A percentile compares a stretch with the other conserved stretches of the same genome.
phyloP scores from a whole-genome alignment of 1,140 invertebrate genomes.

The Euura lappo region DNA sequence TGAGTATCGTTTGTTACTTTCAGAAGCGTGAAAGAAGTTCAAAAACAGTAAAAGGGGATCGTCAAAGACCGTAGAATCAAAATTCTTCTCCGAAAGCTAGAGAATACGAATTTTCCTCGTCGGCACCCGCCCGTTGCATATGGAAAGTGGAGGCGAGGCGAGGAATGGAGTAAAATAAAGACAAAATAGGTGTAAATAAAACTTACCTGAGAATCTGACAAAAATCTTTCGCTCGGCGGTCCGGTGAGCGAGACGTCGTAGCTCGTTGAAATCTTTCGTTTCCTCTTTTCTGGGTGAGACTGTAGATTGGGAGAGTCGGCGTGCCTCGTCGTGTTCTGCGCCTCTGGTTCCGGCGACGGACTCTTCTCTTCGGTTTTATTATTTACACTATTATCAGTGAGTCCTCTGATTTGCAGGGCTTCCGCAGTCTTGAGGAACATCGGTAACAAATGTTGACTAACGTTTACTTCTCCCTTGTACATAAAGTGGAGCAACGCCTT shows the following conservation, averaged over 20 bases:
- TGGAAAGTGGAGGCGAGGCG: no score
- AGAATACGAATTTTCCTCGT: no score
- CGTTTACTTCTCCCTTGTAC: conserved; percentile 91
- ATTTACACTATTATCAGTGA: conserved; percentile 81
- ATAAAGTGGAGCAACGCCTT: conserved; percentile 88
- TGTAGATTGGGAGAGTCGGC: conserved; percentile 51
- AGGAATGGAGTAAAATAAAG: conserved; percentile 15
- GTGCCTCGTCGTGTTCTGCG: conserved; percentile 44
- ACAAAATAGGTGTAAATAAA: conserved; percentile 13
- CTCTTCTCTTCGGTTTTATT: conserved; percentile 51
- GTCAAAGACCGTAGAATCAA: no score
- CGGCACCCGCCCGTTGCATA: no score
- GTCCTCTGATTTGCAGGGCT: conserved; percentile 87
- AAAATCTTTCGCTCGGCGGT: conserved; percentile 68
- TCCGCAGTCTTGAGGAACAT: conserved; percentile 91
- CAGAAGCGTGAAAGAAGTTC: no score
- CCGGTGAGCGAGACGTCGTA: conserved; percentile 71
- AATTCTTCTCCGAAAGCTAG: no score
- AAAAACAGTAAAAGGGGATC: no score
- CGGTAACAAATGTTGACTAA: conserved; percentile 84
- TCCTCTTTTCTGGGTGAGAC: conserved; percentile 67
- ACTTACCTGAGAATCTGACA: conserved; percentile 70
- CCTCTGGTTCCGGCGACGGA: conserved; percentile 52
- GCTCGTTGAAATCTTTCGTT: conserved; percentile 73
- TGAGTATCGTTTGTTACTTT: no score